Evolutionary conservation across 2,888 invertebrate species (phyloP).

Genomic region (Rugalucina vietnamica): DNA sequence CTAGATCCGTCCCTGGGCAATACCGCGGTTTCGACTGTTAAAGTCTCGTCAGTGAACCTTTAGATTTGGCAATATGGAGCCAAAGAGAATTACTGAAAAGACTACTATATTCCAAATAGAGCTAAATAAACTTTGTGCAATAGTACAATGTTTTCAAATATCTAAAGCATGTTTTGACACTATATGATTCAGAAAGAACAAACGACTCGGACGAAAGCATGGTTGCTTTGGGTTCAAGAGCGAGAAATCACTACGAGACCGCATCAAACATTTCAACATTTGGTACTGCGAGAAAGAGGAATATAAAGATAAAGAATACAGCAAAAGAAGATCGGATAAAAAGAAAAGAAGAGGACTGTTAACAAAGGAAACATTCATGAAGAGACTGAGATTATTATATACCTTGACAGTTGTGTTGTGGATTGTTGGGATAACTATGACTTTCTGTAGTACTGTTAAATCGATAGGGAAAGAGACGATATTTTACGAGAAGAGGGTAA

Average conservation of each 20-base stretch:
- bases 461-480: conserved; percentile 41
- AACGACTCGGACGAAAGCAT: background rate
- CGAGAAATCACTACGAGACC: conserved; percentile 32
- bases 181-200: too few species aligned
- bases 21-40: too few species aligned
- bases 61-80: too few species aligned
- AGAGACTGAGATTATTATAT: conserved; percentile 25
- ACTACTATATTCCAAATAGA: too few species aligned
- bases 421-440: conserved; percentile 27
- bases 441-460: conserved; percentile 45
- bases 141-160: too few species aligned
- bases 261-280: conserved; percentile 57
- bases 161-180: too few species aligned
- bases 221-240: background rate
- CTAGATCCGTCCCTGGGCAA: too few species aligned
- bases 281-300: conserved; percentile 59
- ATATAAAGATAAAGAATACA: conserved; percentile 40
- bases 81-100: too few species aligned
- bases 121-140: too few species aligned
- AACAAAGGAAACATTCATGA: background rate
- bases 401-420: conserved; percentile 18
- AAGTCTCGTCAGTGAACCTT: too few species aligned
- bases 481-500: conserved; percentile 28
- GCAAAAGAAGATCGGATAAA: conserved; percentile 25
- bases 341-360: conserved; percentile 3